Base-by-base conservation (phyloP, 2,113 vertebrate genomes). In the Pipa parva region DNA sequence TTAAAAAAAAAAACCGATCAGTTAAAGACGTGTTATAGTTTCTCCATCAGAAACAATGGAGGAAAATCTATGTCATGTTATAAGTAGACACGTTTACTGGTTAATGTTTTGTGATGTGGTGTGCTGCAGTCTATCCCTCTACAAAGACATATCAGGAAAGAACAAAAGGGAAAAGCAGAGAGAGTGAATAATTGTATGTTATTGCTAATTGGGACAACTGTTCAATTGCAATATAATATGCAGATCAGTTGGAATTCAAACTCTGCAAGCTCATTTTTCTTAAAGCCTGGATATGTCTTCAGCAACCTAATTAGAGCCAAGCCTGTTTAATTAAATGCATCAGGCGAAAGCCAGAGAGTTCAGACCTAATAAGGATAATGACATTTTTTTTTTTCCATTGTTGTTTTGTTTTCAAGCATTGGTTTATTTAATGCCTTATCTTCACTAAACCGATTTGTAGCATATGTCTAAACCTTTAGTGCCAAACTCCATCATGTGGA, bases 321-420 rank as follows among this genome's bases (percentile, higher is more conserved):
- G 77, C 81, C 84, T 88, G 83, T 87, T 89, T 88, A 89, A 89
- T 89, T 88, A 89, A 88, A 84, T 83, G 72, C 83, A 80, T 83
- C 82, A 85, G 82, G 77, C 83, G 84, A 85, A 88, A 84, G 83
- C 78, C 76, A 21, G 78, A 83, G 81, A 87, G 86, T 89, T 87
- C 85, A 85, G 72, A 51, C 1, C 80, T 88, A 86, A 88, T 87
- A 89, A 88, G 87, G 83, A 87, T 86, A 83, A 88, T 88, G 86
- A 87, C 85, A 80, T 83, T 85, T 87, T 85, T 85, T 81, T 78
- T 49, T 56, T 24, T 11, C 46, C 22, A 18, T 59, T 60, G 58
- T 61, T 69, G 56, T 69, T 61, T 69, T 69, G 57, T 54, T 84
- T 85, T 84, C 79, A 80, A 68, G 78, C 81, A 77, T 83, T 80